phyloP scores from a whole-genome alignment of 2,113 vertebrate genomes.

The Canis aureus region DNA sequence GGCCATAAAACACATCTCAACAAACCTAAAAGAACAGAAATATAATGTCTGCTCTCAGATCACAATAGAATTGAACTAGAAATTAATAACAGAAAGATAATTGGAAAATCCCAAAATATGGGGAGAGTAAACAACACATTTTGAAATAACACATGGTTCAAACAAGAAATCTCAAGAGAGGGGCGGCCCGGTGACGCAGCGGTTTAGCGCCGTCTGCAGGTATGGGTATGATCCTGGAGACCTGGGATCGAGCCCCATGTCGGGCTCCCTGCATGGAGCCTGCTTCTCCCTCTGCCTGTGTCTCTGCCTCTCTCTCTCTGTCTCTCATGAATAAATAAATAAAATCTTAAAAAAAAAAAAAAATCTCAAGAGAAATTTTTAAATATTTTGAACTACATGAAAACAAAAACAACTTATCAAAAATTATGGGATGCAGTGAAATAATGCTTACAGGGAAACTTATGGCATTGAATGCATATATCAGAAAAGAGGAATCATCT shows the following conservation, averaged over 20 bases:
- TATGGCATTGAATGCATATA: not conserved
- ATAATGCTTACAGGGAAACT: not conserved
- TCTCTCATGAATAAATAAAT: too few relatives aligned
- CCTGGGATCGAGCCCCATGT: too few relatives aligned
- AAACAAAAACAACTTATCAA: not conserved
- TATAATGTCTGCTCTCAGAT: not conserved
- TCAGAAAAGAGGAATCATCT: not conserved
- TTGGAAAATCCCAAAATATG: not conserved
- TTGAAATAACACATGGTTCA: not conserved
- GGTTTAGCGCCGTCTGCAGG: too few relatives aligned
- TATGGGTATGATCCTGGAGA: too few relatives aligned
- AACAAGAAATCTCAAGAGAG: not conserved
- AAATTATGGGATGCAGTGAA: not conserved
- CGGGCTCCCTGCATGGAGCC: too few relatives aligned
- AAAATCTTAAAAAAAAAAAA: too few relatives aligned
- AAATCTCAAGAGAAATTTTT: not conserved
- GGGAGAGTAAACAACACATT: not conserved
- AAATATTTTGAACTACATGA: not conserved
- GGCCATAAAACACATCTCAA: not conserved
- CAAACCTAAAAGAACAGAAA: not conserved
- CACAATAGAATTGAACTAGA: not conserved
- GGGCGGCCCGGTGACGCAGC: too few relatives aligned
- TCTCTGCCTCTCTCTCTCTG: too few relatives aligned
- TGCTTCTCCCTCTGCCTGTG: too few relatives aligned
- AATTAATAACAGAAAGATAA: slow-evolving; percentile 20